A percentile compares a stretch with the other conserved stretches of the same genome.
Conservation (phyloP, 53 echinoderm and acorn worm species). For the Holothuria scabra region DNA sequence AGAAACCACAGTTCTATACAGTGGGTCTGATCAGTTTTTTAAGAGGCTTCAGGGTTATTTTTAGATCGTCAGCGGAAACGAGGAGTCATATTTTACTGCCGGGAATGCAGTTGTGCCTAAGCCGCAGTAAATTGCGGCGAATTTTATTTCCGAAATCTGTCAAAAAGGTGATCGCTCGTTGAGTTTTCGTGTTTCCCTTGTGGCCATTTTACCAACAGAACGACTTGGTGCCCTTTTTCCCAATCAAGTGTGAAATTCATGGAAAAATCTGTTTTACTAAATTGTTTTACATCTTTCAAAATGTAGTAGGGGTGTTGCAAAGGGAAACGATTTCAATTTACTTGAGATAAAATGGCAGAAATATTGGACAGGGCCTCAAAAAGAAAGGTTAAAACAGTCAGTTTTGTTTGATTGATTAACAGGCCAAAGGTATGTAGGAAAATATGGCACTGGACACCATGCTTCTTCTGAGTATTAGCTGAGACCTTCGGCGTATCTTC, state of each 20-base stretch:
- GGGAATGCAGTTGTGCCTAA: conserved; percentile 19
- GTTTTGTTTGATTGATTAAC: too few relatives aligned
- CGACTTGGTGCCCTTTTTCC: not conserved
- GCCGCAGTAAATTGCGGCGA: conserved; percentile 24
- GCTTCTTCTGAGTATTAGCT: too few relatives aligned
- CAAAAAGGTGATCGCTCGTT: conserved; percentile 2
- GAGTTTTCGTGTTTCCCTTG: conserved; percentile 21
- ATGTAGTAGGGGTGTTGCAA: too few relatives aligned
- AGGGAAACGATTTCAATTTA: too few relatives aligned
- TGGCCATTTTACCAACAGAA: conserved; percentile 18
- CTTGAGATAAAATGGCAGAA: too few relatives aligned
- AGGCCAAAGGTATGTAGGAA: too few relatives aligned
- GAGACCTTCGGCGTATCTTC: too few relatives aligned
- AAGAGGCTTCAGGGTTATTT: conserved; percentile 22
- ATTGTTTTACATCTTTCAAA: too few relatives aligned
- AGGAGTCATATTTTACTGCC: conserved; percentile 45
- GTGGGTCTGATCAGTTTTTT: not conserved
- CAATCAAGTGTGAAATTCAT: conserved; percentile 21
- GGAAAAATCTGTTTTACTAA: not conserved
- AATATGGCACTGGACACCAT: too few relatives aligned
- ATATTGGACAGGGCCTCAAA: too few relatives aligned
- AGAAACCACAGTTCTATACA: not conserved
- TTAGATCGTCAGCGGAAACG: conserved; percentile 34
- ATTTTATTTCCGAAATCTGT: conserved; percentile 40
- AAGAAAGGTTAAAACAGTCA: too few relatives aligned